Evolutionary conservation across 2,113 vertebrate species (phyloP), one percentile per base, ranked within the genome.

Genomic region (Ornithorhynchus anatinus): DNA sequence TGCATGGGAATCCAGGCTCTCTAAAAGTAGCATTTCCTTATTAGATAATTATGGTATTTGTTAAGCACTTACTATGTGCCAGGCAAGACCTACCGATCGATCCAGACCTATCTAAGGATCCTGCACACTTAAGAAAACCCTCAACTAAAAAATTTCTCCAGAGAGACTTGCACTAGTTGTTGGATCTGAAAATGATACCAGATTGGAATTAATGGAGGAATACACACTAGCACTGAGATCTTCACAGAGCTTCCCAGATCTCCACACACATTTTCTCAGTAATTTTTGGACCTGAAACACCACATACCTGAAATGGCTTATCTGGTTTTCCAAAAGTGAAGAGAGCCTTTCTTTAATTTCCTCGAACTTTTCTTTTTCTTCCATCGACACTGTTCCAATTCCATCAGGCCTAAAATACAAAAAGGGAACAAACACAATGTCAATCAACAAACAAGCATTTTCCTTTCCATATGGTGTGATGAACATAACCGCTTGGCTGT

Each of bases 261-360:
- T 3, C 56, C 65, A 31, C 29, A 23, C 8, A 25, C 61, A 36
- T 32, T 36, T 63, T 10, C 17, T 12, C 73, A 53, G 39, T 47
- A 64, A 27, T 51, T 69, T 51, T 33, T 38, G n/a, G n/a, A n/a
- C n/a, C n/a, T n/a, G n/a, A n/a, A n/a, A n/a, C n/a, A n/a, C n/a
- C n/a, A 86, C 62, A 61, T 87, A 99, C 98, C 98, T 96, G 76
- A 99, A 99, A 85, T 99, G 96, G 54, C 95, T 96, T 90, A 99
- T 97, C 82, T 99, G 97, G 75, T 96, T 96, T 88, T 98, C 96
- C 67, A 99, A 90, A 52, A 99, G 94, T 33, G 86, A 79, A 33
- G 95, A 84, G 59, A 99, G 94, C 47, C 94, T 94, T 45, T 92
- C 91, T 85, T 96, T 95, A 87, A 97, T 93, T 56, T 96, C 92